Evolutionary conservation across 2,888 invertebrate genomes (phyloP).

Genomic region (Limnephilus rhombicus): DNA sequence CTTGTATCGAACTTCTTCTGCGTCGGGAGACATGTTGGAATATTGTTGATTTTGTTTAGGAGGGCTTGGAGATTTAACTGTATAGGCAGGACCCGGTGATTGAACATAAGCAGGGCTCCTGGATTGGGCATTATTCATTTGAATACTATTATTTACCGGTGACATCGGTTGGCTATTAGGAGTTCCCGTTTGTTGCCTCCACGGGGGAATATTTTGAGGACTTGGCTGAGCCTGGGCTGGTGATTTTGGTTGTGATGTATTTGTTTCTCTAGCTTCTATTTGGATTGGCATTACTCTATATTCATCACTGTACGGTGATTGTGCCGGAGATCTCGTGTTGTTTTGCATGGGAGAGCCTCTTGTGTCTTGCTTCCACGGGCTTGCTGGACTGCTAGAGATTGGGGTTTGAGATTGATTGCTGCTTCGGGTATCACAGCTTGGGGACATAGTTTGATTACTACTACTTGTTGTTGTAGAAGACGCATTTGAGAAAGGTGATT

Average conservation of each 20-base stretch:
- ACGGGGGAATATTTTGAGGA: slow-evolving; percentile 54
- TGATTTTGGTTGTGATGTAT: slow-evolving; percentile 69
- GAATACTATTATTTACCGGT: slow-evolving; percentile 70
- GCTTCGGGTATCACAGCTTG: slow-evolving; percentile 57
- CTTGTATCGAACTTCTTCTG: slow-evolving; percentile 72
- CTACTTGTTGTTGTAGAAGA: slow-evolving; percentile 71
- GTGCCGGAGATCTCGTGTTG: slow-evolving; percentile 64
- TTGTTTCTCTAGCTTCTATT: slow-evolving; percentile 66
- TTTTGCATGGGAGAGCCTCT: slow-evolving; percentile 69
- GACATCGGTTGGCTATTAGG: slow-evolving; percentile 71
- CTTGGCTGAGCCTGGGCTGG: slow-evolving; percentile 68
- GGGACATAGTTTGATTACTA: slow-evolving; percentile 53
- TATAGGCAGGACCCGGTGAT: slow-evolving; percentile 47
- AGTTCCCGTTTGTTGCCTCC: slow-evolving; percentile 69
- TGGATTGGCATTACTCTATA: slow-evolving; percentile 28
- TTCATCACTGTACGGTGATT: slow-evolving; percentile 53
- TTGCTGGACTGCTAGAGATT: slow-evolving; percentile 74
- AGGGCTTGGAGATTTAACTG: slow-evolving; percentile 56
- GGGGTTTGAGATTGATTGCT: slow-evolving; percentile 64
- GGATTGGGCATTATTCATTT: slow-evolving; percentile 50
- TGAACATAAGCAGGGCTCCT: slow-evolving; percentile 29
- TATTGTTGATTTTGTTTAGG: slow-evolving; percentile 67
- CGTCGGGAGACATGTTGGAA: slow-evolving; percentile 68
- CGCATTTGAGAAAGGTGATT: slow-evolving; percentile 58
- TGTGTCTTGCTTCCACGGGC: slow-evolving; percentile 73